Evolutionary conservation across 2,797 vertebrate genomes (phyloP).

Genomic region (Cottoperca gobio): DNA sequence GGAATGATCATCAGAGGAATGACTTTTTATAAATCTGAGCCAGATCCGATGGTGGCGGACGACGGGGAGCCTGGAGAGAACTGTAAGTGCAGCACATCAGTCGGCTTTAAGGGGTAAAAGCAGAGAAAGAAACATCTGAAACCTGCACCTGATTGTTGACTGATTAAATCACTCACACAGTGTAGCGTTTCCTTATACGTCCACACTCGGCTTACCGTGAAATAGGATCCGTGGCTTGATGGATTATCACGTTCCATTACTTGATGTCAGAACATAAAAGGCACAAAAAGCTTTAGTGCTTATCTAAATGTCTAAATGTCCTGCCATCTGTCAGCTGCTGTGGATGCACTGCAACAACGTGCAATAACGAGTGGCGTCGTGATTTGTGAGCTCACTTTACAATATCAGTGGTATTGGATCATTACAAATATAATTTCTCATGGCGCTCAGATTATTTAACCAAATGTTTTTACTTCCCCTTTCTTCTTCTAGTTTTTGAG

Average conservation of each 20-base stretch:
- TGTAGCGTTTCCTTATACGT: too few relatives aligned
- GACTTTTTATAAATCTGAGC: conserved; percentile 96
- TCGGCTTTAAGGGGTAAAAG: background rate
- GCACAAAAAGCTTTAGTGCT: background rate
- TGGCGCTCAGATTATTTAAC: background rate
- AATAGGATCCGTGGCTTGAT: background rate
- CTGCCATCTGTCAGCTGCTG: background rate
- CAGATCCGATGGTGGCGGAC: conserved; percentile 83
- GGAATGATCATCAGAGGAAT: conserved; percentile 91
- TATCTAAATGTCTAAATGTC: background rate
- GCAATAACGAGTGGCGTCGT: background rate
- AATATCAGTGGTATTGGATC: background rate
- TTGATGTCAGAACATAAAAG: conserved; percentile 1
- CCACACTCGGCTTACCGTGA: background rate
- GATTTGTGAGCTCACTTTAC: background rate
- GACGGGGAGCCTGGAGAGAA: conserved; percentile 91
- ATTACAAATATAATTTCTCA: background rate
- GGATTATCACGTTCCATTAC: background rate
- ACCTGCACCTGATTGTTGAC: background rate
- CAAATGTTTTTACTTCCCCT: background rate
- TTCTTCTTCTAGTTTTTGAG: conserved; percentile 85
- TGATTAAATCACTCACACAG: background rate
- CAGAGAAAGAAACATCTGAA: background rate
- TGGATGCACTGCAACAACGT: background rate
- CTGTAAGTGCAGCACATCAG: conserved; percentile 84